Percentiles rank a stretch among this genome's conserved stretches.
phyloP scores from a whole-genome alignment of 1,140 invertebrate species.

The Homalodisca vitripennis region DNA sequence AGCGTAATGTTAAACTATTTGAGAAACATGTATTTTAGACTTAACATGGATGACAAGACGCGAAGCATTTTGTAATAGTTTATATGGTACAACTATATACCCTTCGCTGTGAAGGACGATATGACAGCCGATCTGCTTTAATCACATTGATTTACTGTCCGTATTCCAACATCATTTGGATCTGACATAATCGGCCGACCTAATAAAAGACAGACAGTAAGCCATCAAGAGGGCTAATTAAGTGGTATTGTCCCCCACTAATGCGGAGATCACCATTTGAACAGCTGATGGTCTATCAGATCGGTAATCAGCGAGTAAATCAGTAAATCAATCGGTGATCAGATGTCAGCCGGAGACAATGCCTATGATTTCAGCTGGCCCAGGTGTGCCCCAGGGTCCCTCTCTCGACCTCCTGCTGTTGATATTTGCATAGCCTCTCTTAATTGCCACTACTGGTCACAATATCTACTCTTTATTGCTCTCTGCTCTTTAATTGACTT shows the following conservation, averaged over 20 bases:
- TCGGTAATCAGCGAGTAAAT: neutral
- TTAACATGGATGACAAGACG: no score
- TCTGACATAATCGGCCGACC: neutral
- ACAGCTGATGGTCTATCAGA: neutral
- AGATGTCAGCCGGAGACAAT: neutral
- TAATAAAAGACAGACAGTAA: neutral
- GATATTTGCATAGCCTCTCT: slow-evolving; percentile 11
- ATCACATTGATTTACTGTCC: no score
- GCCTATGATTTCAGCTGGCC: slow-evolving; percentile 16
- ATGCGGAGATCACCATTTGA: neutral
- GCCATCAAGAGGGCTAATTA: slow-evolving; percentile 2
- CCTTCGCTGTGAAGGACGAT: no score
- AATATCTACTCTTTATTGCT: neutral
- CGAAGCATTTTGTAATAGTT: no score
- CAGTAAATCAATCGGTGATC: neutral
- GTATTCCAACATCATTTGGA: neutral
- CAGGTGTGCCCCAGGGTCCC: slow-evolving; percentile 1
- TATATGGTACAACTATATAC: no score
- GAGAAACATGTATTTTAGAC: no score
- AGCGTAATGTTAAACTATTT: no score
- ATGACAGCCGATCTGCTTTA: no score
- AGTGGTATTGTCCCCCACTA: slow-evolving; percentile 10
- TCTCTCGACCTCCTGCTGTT: neutral
- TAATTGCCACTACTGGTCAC: neutral
- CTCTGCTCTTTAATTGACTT: neutral